Base-by-base conservation (phyloP, 2,113 vertebrate species). In the Ancistrus triradiatus region DNA sequence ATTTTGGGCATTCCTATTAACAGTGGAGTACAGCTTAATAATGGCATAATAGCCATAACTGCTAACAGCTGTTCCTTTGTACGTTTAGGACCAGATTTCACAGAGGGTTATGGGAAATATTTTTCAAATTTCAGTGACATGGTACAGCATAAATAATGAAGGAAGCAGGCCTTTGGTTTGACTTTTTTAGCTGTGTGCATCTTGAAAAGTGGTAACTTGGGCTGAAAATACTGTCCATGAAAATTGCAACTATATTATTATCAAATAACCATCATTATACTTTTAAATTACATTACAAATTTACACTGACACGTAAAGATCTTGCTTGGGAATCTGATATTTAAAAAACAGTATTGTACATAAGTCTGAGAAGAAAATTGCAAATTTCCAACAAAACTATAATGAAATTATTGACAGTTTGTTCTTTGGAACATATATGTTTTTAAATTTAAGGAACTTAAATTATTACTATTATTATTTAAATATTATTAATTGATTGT, bases 1-100 rank as follows among this genome's bases (percentile, higher is more conserved):
- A 66, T 66, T 49, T n/a, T 66, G 63, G 42, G n/a, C 49, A 43
- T 40, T 42, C 11, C 31, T 66, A 58, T 48, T 49, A 66, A 46
- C 31, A 40, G 7, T 27, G 55, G 11, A 50, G 52, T 48, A 48
- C 28, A 14, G 38, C 48, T 31, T 64, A 59, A 64, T 51, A 28
- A 58, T 40, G 42, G 37, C 38, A 70, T 66, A 66, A 38, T 57
- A 48, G 53, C 31, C 44, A n/a, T 58, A 58, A 40, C 53, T 13
- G 22, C 25, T 50, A 50, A 59, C 53, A 42, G 53, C 44, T 37
- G 51, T 47, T 35, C 46, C 51, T 56, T 21, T 55, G 42, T 47
- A 56, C 28, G n/a, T 55, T 47, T 14, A 11, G n/a, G 15, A 18
- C 49, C 18, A 33, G 10, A 52, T 53, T 43, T 53, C n/a, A 37